A percentile compares a stretch with the other conserved stretches of the same genome.
phyloP scores from a whole-genome alignment of 2,888 invertebrate genomes.

The Chloromyia formosa region DNA sequence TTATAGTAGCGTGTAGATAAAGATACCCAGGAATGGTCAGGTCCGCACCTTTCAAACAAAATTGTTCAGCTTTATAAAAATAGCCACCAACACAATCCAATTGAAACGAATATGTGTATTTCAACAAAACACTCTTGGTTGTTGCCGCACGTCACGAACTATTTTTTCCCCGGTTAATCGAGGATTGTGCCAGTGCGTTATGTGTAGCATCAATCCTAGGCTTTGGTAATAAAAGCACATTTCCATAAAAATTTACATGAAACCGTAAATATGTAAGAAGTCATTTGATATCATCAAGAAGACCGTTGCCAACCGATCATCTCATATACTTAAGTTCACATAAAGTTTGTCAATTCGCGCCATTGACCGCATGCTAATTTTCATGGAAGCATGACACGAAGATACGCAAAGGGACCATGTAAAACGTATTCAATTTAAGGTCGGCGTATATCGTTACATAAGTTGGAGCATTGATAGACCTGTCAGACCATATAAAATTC shows the following conservation, averaged over 20 bases:
- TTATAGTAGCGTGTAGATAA: too few relatives aligned
- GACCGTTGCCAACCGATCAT: constrained; percentile 17
- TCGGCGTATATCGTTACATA: neutral
- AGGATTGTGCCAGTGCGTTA: neutral
- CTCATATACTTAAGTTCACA: constrained; percentile 2
- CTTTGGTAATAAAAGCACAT: constrained; percentile 16
- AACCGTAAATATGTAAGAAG: constrained; percentile 24
- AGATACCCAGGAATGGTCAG: constrained; percentile 24
- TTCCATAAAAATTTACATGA: constrained; percentile 35
- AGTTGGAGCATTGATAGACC: too few relatives aligned
- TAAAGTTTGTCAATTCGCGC: constrained; percentile 12
- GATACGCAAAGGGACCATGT: neutral
- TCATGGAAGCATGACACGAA: constrained; percentile 21
- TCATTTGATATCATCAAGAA: constrained; percentile 22
- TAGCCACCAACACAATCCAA: constrained; percentile 1
- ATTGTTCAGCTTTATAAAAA: constrained; percentile 18
- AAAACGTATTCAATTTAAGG: neutral
- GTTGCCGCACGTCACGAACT: constrained; percentile 2
- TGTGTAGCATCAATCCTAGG: constrained; percentile 6
- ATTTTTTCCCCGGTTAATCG: neutral
- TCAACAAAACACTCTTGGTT: neutral
- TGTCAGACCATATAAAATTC: too few relatives aligned
- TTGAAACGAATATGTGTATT: neutral
- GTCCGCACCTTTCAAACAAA: constrained; percentile 33
- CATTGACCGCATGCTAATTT: constrained; percentile 36